Evolutionary conservation across 2,113 vertebrate species (phyloP).

Genomic region (Phaetusa simplex): DNA sequence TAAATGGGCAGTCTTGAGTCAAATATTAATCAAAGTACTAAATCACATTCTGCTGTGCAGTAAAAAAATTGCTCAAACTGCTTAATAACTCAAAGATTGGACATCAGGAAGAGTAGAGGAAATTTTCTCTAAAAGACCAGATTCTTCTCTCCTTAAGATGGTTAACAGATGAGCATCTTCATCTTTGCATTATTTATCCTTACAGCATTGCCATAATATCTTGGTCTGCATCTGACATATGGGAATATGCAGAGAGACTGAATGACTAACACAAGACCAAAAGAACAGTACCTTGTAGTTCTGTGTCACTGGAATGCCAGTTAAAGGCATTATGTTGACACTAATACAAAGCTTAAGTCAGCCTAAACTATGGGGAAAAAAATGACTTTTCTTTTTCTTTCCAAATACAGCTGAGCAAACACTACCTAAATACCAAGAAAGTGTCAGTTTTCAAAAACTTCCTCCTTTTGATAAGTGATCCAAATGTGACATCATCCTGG

Average conservation of each 20-base stretch:
- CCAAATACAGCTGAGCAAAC: conserved; percentile 12
- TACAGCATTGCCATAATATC: not conserved
- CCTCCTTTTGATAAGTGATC: not conserved
- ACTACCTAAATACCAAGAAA: not conserved
- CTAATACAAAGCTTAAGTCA: not conserved
- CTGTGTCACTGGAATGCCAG: not conserved
- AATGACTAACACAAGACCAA: not conserved
- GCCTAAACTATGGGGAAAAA: not conserved
- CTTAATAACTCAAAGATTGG: not conserved
- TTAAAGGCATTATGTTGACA: not conserved
- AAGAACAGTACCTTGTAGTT: not conserved
- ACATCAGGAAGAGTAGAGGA: not conserved
- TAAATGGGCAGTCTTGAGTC: not conserved
- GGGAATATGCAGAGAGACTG: not conserved
- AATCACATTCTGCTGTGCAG: not conserved
- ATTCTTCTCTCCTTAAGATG: not conserved
- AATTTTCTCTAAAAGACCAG: not conserved
- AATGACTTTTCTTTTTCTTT: not conserved
- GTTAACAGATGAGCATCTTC: not conserved
- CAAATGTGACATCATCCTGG: not conserved
- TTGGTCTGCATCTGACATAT: not conserved
- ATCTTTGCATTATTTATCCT: not conserved
- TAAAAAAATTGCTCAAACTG: not conserved
- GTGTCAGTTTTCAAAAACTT: not conserved
- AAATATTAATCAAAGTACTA: not conserved